These are phyloP conservation scores for Etheostoma nigrum DNA, from an alignment of 2,797 vertebrate species.

Conservation along the genomic window DNA sequence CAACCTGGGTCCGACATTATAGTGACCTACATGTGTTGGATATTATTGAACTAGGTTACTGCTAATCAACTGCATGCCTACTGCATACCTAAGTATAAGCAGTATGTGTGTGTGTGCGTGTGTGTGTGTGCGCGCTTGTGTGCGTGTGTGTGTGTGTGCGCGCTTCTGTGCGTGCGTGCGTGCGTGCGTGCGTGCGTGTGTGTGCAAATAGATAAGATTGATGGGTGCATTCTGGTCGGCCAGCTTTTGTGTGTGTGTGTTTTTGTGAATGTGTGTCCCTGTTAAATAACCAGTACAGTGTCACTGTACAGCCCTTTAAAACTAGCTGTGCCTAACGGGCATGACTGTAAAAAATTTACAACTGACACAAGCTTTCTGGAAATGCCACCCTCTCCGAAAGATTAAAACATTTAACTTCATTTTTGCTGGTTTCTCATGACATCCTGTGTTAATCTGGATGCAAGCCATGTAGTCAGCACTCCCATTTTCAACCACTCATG, in stretches of 20 bases:
- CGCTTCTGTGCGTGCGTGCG: neutral
- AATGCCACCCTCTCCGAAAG: slow-evolving; percentile 10
- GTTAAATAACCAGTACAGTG: neutral
- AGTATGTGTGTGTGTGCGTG: slow-evolving; percentile 42
- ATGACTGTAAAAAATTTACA: slow-evolving; percentile 2
- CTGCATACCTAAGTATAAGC: slow-evolving; percentile 53
- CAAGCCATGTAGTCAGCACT: slow-evolving; percentile 26
- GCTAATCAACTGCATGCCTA: slow-evolving; percentile 77
- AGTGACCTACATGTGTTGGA: slow-evolving; percentile 80
- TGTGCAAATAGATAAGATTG: slow-evolving; percentile 61
- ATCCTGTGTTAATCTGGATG: slow-evolving; percentile 23
- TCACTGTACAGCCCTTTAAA: slow-evolving; percentile 2
- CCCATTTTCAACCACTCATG: slow-evolving; percentile 5
- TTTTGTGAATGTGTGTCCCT: slow-evolving; percentile 14
- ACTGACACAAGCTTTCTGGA: slow-evolving; percentile 15
- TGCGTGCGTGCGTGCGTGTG: slow-evolving; percentile 1
- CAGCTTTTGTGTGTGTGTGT: slow-evolving; percentile 39
- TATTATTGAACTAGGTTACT: slow-evolving; percentile 82
- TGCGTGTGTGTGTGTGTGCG: slow-evolving; percentile 38
- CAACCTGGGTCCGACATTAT: slow-evolving; percentile 71
- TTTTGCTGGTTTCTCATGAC: slow-evolving; percentile 14
- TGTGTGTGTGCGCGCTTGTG: slow-evolving; percentile 14
- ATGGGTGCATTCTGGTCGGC: slow-evolving; percentile 53
- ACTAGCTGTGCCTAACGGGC: slow-evolving; percentile 10
- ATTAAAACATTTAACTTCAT: slow-evolving; percentile 45